Base-by-base conservation (phyloP, 64 coral and sea anemone species). In the Montipora foliosa region DNA sequence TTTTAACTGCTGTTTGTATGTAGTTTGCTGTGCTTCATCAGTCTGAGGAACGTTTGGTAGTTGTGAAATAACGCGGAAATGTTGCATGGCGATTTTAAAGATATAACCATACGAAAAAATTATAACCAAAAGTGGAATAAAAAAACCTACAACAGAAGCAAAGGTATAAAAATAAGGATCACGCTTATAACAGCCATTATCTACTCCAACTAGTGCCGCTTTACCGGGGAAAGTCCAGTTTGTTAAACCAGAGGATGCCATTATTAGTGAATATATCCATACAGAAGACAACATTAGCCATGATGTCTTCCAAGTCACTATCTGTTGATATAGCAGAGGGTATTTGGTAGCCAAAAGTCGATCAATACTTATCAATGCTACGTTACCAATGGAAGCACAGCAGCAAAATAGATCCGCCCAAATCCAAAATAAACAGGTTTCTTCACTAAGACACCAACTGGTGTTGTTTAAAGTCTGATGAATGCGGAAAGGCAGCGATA, bases 121-220 rank as follows among this genome's bases (percentile, higher is more conserved):
- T 3, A 99, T 93, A 5, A 99, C 52, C 13, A 51, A 64, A 9
- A 99, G 66, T 19, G 97, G 97, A 11, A 99, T 47, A 44, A 99
- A 96, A 61, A 99, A 99, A 14, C 97, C 97, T 2, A 94, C 45
- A 19, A 53, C 19, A 44, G 97, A 66, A 5, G 95, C 97, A 24
- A 99, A 94, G 14, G 95, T 99, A 74, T 99, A 99, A 53, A 92
- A 99, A 45, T 94, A 87, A 12, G 76, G 89, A 59, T 99, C 97
- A 22, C 17, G 2, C 83, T 99, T 99, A 16, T 85, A 69, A 67
- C 97, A 99, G 6, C 91, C 95, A 55, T 92, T 67, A 20, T n/a
- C n/a, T 3, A 85, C 94, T 8, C 76, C 13, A 19, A 96, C 92
- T 13, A 93, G 55, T 45, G 69, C 48, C 1, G 67, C 79, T 37